These are phyloP conservation scores for Halesus radiatus DNA, from an alignment of 1,140 invertebrate species.

Conservation along the genomic window DNA sequence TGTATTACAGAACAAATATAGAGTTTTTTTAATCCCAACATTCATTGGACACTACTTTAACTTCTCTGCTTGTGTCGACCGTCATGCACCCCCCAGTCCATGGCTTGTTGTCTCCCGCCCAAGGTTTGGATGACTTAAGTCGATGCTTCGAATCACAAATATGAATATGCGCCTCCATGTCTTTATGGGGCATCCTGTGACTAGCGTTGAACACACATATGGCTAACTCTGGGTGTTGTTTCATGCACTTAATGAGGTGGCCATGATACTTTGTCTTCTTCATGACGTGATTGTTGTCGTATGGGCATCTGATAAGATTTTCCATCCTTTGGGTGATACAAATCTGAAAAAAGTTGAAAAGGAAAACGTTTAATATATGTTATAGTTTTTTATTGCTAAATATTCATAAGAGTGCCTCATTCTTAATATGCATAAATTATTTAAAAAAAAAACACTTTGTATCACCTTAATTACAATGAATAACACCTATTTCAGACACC, in stretches of 20 bases:
- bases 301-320: conserved; percentile 7
- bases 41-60: conserved; percentile 22
- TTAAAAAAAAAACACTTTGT: too few species aligned
- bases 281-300: conserved; percentile 2
- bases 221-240: neutral
- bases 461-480: too few species aligned
- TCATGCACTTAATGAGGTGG: conserved; percentile 19
- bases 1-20: neutral
- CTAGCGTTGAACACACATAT: conserved; percentile 29
- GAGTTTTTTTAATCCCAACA: conserved; percentile 24
- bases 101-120: neutral
- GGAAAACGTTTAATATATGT: neutral
- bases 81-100: neutral
- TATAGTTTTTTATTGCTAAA: neutral
- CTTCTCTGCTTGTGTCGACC: neutral
- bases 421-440: too few species aligned
- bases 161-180: neutral
- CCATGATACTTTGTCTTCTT: neutral
- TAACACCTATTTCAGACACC: too few species aligned
- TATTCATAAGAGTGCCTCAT: too few species aligned
- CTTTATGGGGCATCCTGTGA: conserved; percentile 9
- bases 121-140: neutral
- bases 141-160: conserved; percentile 8
- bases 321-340: neutral
- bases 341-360: neutral